These are phyloP conservation scores for Limnephilus lunatus DNA, from an alignment of 2,888 invertebrate species.

Conservation along the genomic window DNA sequence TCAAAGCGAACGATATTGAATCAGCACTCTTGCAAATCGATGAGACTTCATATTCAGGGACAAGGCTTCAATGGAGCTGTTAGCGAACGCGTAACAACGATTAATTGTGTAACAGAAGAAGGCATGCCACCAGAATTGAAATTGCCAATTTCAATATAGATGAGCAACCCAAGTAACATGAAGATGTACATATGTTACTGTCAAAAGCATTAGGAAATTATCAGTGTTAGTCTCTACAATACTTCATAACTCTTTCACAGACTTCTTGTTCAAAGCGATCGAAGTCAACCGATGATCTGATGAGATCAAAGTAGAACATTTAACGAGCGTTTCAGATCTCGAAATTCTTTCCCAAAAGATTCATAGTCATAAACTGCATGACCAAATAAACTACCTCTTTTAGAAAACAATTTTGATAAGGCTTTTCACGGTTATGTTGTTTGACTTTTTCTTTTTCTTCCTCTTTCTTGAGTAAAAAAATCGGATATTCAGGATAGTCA, in stretches of 20 bases:
- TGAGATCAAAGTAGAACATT: too few relatives aligned
- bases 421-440: too few relatives aligned
- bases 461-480: too few relatives aligned
- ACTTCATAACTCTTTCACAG: neutral
- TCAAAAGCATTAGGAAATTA: neutral
- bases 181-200: neutral
- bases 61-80: neutral
- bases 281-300: neutral
- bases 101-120: neutral
- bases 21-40: neutral
- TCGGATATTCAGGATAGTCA: too few relatives aligned
- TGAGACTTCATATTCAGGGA: neutral
- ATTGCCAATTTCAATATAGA: neutral
- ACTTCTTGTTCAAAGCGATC: neutral
- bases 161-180: neutral
- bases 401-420: too few relatives aligned
- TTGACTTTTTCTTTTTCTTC: too few relatives aligned
- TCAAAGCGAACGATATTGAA: neutral
- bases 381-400: too few relatives aligned
- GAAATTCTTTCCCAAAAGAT: too few relatives aligned
- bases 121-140: neutral
- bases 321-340: too few relatives aligned
- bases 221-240: neutral
- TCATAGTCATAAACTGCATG: too few relatives aligned
- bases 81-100: neutral